Evolutionary conservation across 2,113 vertebrate genomes (phyloP), one percentile per base, ranked within the genome.

Genomic region (Bungarus multicinctus): DNA sequence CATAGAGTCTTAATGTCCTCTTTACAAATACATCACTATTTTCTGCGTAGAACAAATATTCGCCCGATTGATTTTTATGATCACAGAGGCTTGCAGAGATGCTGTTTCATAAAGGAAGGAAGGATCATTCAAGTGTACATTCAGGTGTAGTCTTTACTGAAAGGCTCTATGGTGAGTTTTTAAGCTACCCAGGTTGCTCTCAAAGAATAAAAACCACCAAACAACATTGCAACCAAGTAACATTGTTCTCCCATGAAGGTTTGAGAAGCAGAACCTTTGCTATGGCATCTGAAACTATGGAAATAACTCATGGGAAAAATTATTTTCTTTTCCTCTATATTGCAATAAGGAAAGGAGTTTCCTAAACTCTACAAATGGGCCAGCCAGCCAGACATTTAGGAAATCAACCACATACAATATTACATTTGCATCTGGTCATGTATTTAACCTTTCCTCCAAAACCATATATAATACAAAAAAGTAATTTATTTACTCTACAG

Each of bases 1-100:
- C 96, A 57, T 98, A 98, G 55, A 99, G 95, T 1, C 96, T 98
- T 92, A 99, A 97, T 53, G 47, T 98, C 96, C 97, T 98, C 74
- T 97, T 98, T 90, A 96, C 91, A 0, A 93, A 94, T 1, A 87
- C 85, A 14, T 97, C 97, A 90, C 97, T 98, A 92, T 98, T 98
- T 96, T 98, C 97, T 27, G 98, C 96, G 74, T 98, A 97, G 93
- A 99, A 98, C 55, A 97, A 93, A 57, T 99, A 99, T 69, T 97
- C 95, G 53, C 99, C 99, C 39, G 99, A 96, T 57, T 93, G 95
- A 93, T 97, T 95, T n/a, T 97, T 97, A 50, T 96, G 97, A 64
- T 97, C 89, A 95, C 98, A 99, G 89, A 98, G 96, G 89, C 95
- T 96, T 0, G 97, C 97, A 88, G 97, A 98, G 93, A 97, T 95